phyloP scores from a whole-genome alignment of 2,888 invertebrate species.

The Hydriomena furcata region DNA sequence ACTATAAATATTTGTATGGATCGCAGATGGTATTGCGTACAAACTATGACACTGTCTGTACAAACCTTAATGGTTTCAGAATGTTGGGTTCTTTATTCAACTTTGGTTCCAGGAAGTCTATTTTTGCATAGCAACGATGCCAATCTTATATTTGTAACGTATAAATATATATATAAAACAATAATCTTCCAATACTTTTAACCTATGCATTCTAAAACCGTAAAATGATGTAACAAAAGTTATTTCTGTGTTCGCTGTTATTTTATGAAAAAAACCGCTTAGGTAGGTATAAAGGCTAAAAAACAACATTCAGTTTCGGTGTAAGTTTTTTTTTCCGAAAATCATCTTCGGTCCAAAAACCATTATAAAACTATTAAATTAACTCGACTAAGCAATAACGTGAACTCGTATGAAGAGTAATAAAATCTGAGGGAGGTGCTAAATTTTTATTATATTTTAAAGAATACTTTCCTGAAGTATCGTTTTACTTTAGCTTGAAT shows the following conservation, averaged over 20 bases:
- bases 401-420: slow-evolving; percentile 13
- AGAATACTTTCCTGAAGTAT: slow-evolving; percentile 2
- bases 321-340: too few species aligned
- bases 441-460: slow-evolving; percentile 9
- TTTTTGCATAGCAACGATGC: too few species aligned
- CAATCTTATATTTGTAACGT: too few species aligned
- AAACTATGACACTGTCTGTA: slow-evolving; percentile 44
- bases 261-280: background rate
- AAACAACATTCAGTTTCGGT: too few species aligned
- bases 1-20: slow-evolving; percentile 60
- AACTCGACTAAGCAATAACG: slow-evolving; percentile 18
- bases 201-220: too few species aligned
- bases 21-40: slow-evolving; percentile 41
- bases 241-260: too few species aligned
- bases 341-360: slow-evolving; percentile 5
- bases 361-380: slow-evolving; percentile 19
- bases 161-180: too few species aligned
- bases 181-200: too few species aligned
- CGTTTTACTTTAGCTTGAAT: slow-evolving; percentile 9
- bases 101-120: background rate
- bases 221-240: too few species aligned
- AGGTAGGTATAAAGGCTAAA: too few species aligned
- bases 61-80: slow-evolving; percentile 10
- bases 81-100: slow-evolving; percentile 23
- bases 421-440: slow-evolving; percentile 21